Evolutionary conservation across 2,113 vertebrate species (phyloP).

Genomic region (Engystomops pustulosus): DNA sequence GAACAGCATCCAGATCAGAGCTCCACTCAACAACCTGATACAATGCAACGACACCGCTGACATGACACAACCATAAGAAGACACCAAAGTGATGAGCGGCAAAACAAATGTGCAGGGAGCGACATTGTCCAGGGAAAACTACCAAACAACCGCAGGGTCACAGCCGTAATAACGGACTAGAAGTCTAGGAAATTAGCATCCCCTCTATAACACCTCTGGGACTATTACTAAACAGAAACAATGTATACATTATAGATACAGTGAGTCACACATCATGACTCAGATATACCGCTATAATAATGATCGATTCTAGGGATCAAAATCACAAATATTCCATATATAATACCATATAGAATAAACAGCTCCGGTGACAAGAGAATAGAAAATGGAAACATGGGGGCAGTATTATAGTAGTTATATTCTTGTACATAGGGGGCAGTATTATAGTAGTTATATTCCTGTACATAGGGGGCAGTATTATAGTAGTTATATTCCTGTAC

Average conservation of each 20-base stretch:
- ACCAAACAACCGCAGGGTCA: constrained; percentile 34
- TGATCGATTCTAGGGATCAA: not conserved
- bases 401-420: too few species aligned
- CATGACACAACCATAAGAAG: constrained; percentile 43
- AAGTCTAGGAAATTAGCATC: constrained; percentile 1
- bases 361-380: not conserved
- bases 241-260: constrained; percentile 4
- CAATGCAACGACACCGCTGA: constrained; percentile 40
- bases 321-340: too few species aligned
- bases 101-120: not conserved
- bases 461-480: too few species aligned
- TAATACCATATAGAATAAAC: not conserved
- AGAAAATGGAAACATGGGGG: too few species aligned
- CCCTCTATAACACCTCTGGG: not conserved
- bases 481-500: too few species aligned
- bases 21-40: constrained; percentile 10
- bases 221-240: not conserved
- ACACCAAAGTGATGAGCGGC: constrained; percentile 37
- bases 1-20: constrained; percentile 27
- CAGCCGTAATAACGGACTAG: constrained; percentile 21
- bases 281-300: not conserved
- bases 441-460: too few species aligned
- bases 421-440: too few species aligned
- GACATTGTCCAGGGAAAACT: not conserved
- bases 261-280: not conserved